Percentiles rank a stretch among this genome's conserved stretches.
Evolutionary conservation across 2,888 invertebrate species (phyloP).

Genomic region (Trilocha varians): DNA sequence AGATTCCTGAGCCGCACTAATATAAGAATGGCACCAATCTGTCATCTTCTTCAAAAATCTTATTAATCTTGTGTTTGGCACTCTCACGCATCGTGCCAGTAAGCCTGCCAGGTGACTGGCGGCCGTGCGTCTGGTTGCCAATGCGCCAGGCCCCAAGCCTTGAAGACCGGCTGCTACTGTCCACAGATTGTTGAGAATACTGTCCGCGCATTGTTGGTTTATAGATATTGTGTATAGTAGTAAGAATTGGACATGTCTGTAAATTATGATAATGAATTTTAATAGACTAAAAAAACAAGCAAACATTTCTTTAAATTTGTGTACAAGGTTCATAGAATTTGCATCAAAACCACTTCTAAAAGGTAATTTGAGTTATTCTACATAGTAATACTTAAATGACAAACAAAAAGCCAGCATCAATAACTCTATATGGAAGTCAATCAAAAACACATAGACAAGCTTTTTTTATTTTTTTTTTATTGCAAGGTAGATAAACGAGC

Average conservation of each 20-base stretch:
- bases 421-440: too few relatives aligned
- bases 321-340: background rate
- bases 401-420: too few relatives aligned
- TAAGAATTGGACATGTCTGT: slow-evolving; percentile 65
- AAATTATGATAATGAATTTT: too few relatives aligned
- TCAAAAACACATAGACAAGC: too few relatives aligned
- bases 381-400: too few relatives aligned
- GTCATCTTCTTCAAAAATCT: slow-evolving; percentile 78
- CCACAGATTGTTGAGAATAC: slow-evolving; percentile 52
- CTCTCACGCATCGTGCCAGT: slow-evolving; percentile 52
- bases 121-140: slow-evolving; percentile 52
- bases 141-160: slow-evolving; percentile 44
- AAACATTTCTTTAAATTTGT: background rate
- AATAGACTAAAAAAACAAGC: too few relatives aligned
- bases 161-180: slow-evolving; percentile 51
- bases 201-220: slow-evolving; percentile 57
- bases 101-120: slow-evolving; percentile 59
- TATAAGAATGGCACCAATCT: slow-evolving; percentile 89
- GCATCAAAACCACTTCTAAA: background rate
- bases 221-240: slow-evolving; percentile 64
- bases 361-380: too few relatives aligned
- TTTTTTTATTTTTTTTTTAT: too few relatives aligned
- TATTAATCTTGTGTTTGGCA: slow-evolving; percentile 49
- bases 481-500: too few relatives aligned
- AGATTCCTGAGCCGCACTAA: slow-evolving; percentile 76